Evolutionary conservation across 2,797 vertebrate genomes (phyloP), one percentile per base, ranked within the genome.

Genomic region (Helarctos malayanus): DNA sequence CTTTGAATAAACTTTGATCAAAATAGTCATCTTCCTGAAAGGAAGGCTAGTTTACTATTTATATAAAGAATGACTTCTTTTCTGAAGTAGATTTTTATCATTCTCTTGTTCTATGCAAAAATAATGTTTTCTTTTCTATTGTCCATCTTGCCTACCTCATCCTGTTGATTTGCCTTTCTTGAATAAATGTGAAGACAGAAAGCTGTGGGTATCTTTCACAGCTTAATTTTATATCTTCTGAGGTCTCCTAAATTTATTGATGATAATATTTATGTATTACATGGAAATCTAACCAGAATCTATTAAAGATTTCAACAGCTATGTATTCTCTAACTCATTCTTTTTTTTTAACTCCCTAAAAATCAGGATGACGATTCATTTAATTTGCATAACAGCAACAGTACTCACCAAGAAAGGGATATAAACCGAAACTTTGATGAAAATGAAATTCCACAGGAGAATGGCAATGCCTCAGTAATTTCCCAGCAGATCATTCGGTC

Each of bases 341-440:
- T 78, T 32, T 89, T 82, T 88, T 95, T 92, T 94, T 21, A 90
- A 97, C 52, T 93, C 80, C 93, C 97, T 97, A 95, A 76, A 98
- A 97, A 98, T 98, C 92, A 98, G 97, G 98, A 98, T 63, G 98
- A 98, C 0, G 98, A 98, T 83, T 97, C 98, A 88, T 98, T 99
- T 98, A 98, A 97, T 96, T 97, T 99, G 97, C 95, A 73, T 94
- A 99, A 99, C 91, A 98, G 98, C 97, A 99, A 98, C 95, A 98
- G 93, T 96, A 52, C 97, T 97, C 98, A 98, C 95, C 82, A 95
- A 68, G 98, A 98, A 89, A 98, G 98, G 95, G 98, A 99, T 90
- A 98, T 98, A 97, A 99, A 99, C 91, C 97, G 41, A 94, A 99
- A 99, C 95, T 98, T 98, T 75, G 98, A 98, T 91, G 98, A 98